These are phyloP conservation scores for Mus spicilegus DNA, from an alignment of 2,113 vertebrate species.

Conservation along the genomic window DNA sequence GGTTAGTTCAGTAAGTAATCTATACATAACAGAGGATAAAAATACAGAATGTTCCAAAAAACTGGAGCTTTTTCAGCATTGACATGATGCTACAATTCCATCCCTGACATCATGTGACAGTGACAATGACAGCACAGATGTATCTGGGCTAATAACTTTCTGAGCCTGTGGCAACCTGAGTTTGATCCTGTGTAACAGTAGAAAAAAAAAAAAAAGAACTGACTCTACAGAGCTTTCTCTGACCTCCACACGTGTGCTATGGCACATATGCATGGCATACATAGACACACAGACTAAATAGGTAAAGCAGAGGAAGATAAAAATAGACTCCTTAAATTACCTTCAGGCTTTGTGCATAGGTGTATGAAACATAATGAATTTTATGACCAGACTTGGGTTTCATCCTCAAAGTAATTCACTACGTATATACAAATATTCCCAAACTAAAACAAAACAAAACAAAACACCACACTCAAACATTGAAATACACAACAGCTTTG, in stretches of 20 bases:
- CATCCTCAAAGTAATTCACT: background rate
- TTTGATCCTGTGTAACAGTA: background rate
- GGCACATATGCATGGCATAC: background rate
- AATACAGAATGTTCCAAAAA: background rate
- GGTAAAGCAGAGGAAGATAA: background rate
- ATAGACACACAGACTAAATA: background rate
- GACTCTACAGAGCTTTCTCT: background rate
- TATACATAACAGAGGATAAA: background rate
- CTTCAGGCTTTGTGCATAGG: background rate
- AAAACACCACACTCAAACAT: background rate
- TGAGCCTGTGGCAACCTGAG: background rate
- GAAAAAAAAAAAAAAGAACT: background rate
- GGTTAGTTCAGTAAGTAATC: background rate
- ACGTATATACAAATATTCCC: background rate
- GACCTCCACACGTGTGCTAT: background rate
- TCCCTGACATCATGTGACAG: background rate
- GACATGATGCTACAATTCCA: background rate
- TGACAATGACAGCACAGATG: background rate
- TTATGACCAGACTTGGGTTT: background rate
- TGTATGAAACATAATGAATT: background rate
- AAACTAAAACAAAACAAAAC: background rate
- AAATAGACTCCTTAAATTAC: background rate
- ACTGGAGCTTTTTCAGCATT: background rate
- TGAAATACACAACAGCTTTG: background rate
- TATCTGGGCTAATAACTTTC: background rate